A percentile compares a stretch with the other conserved stretches of the same genome.
Conservation (phyloP, 2,113 vertebrate species). For the Anser brachyrhynchus region DNA sequence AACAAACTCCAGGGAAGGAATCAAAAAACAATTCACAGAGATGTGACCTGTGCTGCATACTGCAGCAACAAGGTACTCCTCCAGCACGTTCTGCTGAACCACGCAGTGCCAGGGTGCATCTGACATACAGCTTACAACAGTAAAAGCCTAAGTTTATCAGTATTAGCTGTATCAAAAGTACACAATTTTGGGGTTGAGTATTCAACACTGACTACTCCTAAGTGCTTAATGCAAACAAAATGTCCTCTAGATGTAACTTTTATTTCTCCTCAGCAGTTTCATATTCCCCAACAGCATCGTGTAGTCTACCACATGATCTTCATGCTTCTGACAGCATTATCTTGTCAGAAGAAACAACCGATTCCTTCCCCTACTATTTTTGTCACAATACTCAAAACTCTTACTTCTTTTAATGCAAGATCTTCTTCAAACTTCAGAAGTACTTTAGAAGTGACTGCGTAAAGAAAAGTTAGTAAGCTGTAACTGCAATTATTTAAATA, state of each 20-base stretch:
- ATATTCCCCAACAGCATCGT: not conserved
- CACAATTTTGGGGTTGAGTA: not conserved
- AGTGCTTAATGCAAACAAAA: not conserved
- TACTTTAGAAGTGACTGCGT: not conserved
- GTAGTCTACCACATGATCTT: not conserved
- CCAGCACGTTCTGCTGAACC: not conserved
- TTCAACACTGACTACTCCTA: not conserved
- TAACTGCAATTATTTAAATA: not conserved
- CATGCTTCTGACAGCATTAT: not conserved
- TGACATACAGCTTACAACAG: not conserved
- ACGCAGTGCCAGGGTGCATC: accelerated
- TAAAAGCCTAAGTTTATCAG: not conserved
- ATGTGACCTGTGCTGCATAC: not conserved
- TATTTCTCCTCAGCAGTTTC: not conserved
- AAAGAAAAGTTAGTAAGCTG: not conserved
- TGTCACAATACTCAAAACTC: not conserved
- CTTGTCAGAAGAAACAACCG: not conserved
- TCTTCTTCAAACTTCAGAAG: not conserved
- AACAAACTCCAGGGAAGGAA: not conserved
- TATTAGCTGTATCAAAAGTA: not conserved
- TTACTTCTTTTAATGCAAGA: not conserved
- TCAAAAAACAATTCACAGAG: accelerated
- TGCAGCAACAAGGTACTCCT: not conserved
- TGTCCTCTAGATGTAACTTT: not conserved
- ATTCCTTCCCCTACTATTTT: not conserved